These are phyloP conservation scores for Tenthredo notha DNA, from an alignment of 2,888 invertebrate species.

Conservation along the genomic window DNA sequence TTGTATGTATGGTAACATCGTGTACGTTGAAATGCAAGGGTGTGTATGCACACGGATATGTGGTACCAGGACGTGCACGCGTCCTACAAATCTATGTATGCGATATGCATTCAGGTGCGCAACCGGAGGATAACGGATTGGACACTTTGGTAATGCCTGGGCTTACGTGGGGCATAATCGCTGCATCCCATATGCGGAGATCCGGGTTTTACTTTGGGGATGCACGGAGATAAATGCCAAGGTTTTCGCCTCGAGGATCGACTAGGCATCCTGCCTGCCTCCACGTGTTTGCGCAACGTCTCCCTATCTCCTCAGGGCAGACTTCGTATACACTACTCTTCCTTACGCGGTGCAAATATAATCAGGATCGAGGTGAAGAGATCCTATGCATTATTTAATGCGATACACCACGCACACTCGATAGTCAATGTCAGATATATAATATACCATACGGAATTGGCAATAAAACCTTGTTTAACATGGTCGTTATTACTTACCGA, in stretches of 20 bases:
- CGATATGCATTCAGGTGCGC: slow-evolving; percentile 68
- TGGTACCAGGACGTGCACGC: slow-evolving; percentile 50
- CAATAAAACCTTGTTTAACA: background rate
- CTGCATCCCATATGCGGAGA: slow-evolving; percentile 65
- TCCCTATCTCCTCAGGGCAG: slow-evolving; percentile 35
- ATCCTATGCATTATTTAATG: slow-evolving; percentile 28
- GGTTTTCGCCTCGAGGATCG: slow-evolving; percentile 54
- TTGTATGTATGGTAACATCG: slow-evolving; percentile 53
- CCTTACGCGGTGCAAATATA: slow-evolving; percentile 29
- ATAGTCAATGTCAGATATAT: background rate
- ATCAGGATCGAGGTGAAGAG: background rate
- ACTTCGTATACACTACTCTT: background rate
- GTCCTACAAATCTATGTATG: slow-evolving; percentile 49
- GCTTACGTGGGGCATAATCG: slow-evolving; percentile 71
- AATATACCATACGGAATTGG: background rate
- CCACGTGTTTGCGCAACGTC: slow-evolving; percentile 32
- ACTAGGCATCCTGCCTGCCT: background rate
- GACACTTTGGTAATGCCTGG: slow-evolving; percentile 69
- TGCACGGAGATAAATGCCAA: slow-evolving; percentile 67
- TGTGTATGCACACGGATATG: background rate
- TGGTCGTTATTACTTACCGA: background rate
- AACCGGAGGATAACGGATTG: slow-evolving; percentile 67
- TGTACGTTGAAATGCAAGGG: slow-evolving; percentile 3
- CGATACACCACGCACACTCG: slow-evolving; percentile 21
- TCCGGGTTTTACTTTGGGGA: slow-evolving; percentile 56